phyloP scores from a whole-genome alignment of 2,113 vertebrate species.

The Aptenodytes forsteri region DNA sequence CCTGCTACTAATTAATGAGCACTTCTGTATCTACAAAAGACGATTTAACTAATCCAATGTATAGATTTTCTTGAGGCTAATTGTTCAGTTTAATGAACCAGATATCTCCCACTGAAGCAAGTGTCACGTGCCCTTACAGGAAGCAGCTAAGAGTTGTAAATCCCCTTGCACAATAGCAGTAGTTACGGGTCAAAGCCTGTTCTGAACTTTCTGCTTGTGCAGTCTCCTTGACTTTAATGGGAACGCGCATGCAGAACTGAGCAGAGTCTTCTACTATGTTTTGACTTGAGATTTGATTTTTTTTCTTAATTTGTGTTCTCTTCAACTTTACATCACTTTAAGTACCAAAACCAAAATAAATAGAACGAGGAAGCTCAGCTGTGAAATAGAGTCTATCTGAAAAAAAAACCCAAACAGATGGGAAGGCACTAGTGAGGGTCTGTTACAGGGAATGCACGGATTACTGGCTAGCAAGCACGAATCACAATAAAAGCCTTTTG shows the following conservation, averaged over 20 bases:
- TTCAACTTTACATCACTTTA: background rate
- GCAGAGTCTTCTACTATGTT: background rate
- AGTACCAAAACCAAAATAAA: background rate
- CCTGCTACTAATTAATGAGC: slow-evolving; percentile 57
- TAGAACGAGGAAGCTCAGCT: background rate
- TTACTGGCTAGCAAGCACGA: background rate
- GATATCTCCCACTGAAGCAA: slow-evolving; percentile 31
- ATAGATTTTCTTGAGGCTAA: slow-evolving; percentile 63
- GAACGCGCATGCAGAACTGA: background rate
- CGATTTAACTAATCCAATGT: slow-evolving; percentile 55
- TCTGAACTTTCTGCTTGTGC: background rate
- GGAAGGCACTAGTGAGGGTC: background rate
- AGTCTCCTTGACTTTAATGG: background rate
- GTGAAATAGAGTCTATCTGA: background rate
- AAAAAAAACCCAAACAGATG: background rate
- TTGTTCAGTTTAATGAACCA: slow-evolving; percentile 64
- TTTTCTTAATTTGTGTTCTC: background rate
- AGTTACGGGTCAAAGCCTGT: background rate
- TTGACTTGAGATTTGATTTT: background rate
- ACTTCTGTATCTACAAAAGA: slow-evolving; percentile 43
- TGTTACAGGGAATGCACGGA: background rate
- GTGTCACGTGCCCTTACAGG: background rate
- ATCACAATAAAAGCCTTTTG: background rate
- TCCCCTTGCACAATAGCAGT: background rate
- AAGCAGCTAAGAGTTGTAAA: background rate